phyloP scores from a whole-genome alignment of 2,797 vertebrate genomes.

The Crocidura indochinensis region DNA sequence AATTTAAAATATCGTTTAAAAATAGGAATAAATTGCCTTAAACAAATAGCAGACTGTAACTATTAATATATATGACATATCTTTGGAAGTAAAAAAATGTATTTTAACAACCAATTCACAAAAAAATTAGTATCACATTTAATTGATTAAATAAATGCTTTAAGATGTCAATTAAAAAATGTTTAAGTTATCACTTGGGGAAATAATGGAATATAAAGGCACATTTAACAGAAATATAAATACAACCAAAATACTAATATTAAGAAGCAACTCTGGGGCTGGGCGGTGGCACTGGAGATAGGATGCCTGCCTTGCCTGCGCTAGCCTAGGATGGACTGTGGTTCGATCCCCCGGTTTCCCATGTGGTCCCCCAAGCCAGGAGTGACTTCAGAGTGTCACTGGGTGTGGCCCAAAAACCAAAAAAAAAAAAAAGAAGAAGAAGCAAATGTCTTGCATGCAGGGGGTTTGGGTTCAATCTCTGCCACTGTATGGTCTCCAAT shows the following conservation, averaged over 20 bases:
- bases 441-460: too few species aligned
- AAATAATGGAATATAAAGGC: background rate
- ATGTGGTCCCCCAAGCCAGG: too few species aligned
- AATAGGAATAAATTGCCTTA: constrained; percentile 15
- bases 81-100: constrained; percentile 27
- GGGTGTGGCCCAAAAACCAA: too few species aligned
- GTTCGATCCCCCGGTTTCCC: too few species aligned
- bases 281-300: too few species aligned
- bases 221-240: background rate
- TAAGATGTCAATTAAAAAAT: background rate
- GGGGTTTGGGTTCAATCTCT: too few species aligned
- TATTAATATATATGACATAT: background rate
- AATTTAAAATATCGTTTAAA: background rate
- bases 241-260: background rate
- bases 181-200: background rate
- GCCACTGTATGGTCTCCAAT: background rate
- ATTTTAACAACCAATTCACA: background rate
- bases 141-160: background rate
- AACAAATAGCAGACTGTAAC: background rate
- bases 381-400: too few species aligned
- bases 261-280: background rate
- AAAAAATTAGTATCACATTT: background rate
- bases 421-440: too few species aligned
- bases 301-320: too few species aligned
- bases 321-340: too few species aligned